Evolutionary conservation across 2,888 invertebrate species (phyloP).

Genomic region (Ariolimax columbianus): DNA sequence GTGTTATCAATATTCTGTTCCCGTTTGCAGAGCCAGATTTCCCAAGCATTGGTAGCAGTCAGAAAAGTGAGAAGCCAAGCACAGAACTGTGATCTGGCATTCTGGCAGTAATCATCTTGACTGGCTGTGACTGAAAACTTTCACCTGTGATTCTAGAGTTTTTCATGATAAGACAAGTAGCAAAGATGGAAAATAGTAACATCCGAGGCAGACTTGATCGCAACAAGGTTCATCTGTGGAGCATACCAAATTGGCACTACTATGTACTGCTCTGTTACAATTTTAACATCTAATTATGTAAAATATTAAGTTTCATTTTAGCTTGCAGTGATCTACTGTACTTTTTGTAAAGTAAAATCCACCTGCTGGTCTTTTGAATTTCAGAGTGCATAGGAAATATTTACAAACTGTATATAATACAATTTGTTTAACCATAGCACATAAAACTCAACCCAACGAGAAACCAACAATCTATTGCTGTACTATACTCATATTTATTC

Average conservation of each 20-base stretch:
- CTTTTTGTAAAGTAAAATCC: no score
- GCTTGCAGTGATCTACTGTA: no score
- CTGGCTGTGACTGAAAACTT: constrained; percentile 20
- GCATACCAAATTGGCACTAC: background rate
- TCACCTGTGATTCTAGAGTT: constrained; percentile 26
- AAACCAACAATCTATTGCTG: background rate
- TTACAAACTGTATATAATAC: background rate
- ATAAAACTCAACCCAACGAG: background rate
- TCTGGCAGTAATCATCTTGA: background rate
- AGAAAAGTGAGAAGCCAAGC: background rate
- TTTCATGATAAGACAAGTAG: background rate
- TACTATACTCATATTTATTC: background rate
- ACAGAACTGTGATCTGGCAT: constrained; percentile 23
- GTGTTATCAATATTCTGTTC: background rate
- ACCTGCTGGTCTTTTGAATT: background rate
- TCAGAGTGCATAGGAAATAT: background rate
- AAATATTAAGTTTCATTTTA: no score
- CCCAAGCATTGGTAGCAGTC: background rate
- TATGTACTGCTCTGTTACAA: background rate
- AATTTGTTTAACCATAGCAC: background rate
- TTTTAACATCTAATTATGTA: background rate
- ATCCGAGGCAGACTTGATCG: background rate
- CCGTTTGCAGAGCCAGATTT: constrained; percentile 5
- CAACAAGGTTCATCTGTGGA: background rate
- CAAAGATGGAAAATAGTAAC: background rate